A percentile compares a stretch with the other conserved stretches of the same genome.
These are phyloP conservation scores for Danio rerio DNA, from an alignment of 2,113 vertebrate species.

Conservation along the genomic window GRCz12tu NC_133176.1:48823001-48823500, in stretches of 20 bases:
- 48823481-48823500: conserved; percentile 3
- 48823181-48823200: background rate
- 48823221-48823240: conserved; percentile 23
- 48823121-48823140: too few relatives aligned
- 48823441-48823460: conserved; percentile 9
- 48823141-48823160: too few relatives aligned
- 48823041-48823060: too few relatives aligned
- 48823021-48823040: too few relatives aligned
- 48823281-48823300: conserved; percentile 18
- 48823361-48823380: background rate
- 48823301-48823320: background rate
- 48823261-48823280: background rate
- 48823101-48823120: too few relatives aligned
- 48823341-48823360: conserved; percentile 12
- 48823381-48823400: background rate
- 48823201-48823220: conserved; percentile 21
- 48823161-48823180: background rate
- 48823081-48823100: too few relatives aligned
- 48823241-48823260: background rate
- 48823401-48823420: background rate
- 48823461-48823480: conserved; percentile 16
- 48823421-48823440: conserved; percentile 9
- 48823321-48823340: background rate
- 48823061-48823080: too few relatives aligned
- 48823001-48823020: too few relatives aligned